Conservation (phyloP, 1,140 invertebrate species). For the Drosophila simulans region DNA sequence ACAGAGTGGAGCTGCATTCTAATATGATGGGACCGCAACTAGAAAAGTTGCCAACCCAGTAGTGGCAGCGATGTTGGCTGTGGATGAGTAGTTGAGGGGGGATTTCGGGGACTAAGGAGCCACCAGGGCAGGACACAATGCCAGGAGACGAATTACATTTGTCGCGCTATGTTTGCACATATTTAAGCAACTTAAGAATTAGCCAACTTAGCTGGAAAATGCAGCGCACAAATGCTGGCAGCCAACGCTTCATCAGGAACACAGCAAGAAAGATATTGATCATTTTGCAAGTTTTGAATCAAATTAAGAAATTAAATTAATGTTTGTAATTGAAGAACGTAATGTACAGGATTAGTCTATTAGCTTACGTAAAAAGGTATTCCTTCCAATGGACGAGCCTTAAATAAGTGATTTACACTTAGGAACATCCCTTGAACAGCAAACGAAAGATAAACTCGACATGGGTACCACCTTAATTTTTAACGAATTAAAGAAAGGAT, state of each 20-base stretch:
- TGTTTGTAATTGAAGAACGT: background rate
- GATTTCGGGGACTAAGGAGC: background rate
- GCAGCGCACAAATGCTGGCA: constrained; percentile 58
- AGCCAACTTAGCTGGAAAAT: constrained; percentile 64
- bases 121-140: constrained; percentile 21
- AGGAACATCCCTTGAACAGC: too few species aligned
- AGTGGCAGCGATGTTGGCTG: constrained; percentile 20
- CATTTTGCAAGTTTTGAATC: background rate
- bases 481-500: background rate
- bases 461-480: too few species aligned
- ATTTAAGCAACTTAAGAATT: constrained; percentile 80
- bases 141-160: constrained; percentile 76
- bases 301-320: background rate
- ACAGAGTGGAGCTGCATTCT: constrained; percentile 55
- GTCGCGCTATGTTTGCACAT: constrained; percentile 74
- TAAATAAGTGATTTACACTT: too few species aligned
- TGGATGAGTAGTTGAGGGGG: background rate
- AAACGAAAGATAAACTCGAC: too few species aligned
- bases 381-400: too few species aligned
- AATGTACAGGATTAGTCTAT: background rate
- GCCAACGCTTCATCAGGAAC: constrained; percentile 20
- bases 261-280: background rate
- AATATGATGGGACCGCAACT: constrained; percentile 59
- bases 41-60: constrained; percentile 49
- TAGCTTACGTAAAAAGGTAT: too few species aligned